Base-by-base conservation (phyloP, 2,888 invertebrate genomes). In the Tiphia femorata region DNA sequence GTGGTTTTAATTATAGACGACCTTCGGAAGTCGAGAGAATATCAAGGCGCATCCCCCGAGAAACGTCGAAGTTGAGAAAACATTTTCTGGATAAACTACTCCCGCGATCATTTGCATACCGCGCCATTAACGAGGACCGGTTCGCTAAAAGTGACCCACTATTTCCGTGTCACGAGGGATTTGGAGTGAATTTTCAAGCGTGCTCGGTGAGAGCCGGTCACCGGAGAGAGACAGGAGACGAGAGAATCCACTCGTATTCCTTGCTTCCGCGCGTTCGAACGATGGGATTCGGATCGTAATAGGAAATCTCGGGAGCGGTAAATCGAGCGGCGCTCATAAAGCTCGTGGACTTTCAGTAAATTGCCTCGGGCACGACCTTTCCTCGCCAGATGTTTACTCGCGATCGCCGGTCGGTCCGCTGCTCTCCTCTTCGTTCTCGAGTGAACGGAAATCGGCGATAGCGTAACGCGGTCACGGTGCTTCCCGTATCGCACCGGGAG, bases 81-180 rank as follows among this genome's bases (percentile, higher is more conserved):
- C n/a, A n/a, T n/a, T n/a, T n/a, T n/a, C n/a, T n/a, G n/a, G n/a
- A n/a, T n/a, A n/a, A n/a, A n/a, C n/a, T n/a, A n/a, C n/a, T n/a
- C n/a, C n/a, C n/a, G n/a, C n/a, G n/a, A n/a, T n/a, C n/a, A n/a
- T n/a, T n/a, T n/a, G n/a, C n/a, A n/a, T n/a, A n/a, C n/a, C n/a
- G n/a, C n/a, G n/a, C n/a, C n/a, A n/a, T n/a, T n/a, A n/a, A n/a
- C n/a, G n/a, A n/a, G n/a, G n/a, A n/a, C n/a, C n/a, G n/a, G n/a
- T n/a, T n/a, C n/a, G 27, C 43, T 27, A 16, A 12, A 27, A 27
- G 16, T 43, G 43, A 43, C 43, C 43, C 43, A 43, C 43, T 43
- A 27, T 43, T 25, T 25, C 29, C 29, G 12, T 43, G 43, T 23
- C 43, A 43, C 27, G 43, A 10, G 16, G 12, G 12, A 14, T 14